Evolutionary conservation across 23 tunicate genomes (phyloP).

Genomic region (Styela plicata): DNA sequence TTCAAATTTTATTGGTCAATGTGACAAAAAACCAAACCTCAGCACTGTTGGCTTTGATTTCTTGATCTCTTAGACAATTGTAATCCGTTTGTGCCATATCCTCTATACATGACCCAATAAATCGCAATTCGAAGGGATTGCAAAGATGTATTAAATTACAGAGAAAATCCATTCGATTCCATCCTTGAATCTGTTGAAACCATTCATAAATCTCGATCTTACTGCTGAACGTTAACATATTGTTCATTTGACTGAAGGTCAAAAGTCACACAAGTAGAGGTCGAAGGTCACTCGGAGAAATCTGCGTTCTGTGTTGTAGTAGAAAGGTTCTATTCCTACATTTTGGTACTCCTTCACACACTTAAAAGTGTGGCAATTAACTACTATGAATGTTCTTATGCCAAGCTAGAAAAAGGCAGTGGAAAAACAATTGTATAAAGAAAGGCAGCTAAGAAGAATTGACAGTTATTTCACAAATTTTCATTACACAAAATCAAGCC

Average conservation of each 20-base stretch:
- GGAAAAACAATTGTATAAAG: too few species aligned
- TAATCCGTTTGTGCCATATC: conserved; percentile 29
- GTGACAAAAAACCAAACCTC: too few species aligned
- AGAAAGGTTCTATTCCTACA: neutral
- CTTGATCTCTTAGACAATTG: conserved; percentile 15
- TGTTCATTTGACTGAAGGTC: too few species aligned
- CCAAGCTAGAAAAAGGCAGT: neutral
- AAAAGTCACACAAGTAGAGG: neutral
- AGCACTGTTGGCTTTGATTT: conserved; percentile 20
- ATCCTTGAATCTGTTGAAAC: conserved; percentile 33
- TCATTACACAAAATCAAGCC: too few species aligned
- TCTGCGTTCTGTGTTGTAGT: neutral
- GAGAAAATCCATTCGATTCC: conserved; percentile 47
- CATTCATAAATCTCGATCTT: conserved; percentile 32
- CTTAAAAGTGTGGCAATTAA: neutral
- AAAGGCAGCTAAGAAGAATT: too few species aligned
- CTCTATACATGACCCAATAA: conserved; percentile 30
- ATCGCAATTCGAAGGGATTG: conserved; percentile 43
- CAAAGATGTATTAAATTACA: conserved; percentile 33
- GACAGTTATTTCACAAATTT: too few species aligned
- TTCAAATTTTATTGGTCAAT: too few species aligned
- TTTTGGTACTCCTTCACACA: neutral
- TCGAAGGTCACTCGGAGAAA: neutral
- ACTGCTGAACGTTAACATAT: neutral
- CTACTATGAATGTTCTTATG: neutral